phyloP scores from a whole-genome alignment of 2,113 vertebrate species.

The Macroglossus sobrinus region DNA sequence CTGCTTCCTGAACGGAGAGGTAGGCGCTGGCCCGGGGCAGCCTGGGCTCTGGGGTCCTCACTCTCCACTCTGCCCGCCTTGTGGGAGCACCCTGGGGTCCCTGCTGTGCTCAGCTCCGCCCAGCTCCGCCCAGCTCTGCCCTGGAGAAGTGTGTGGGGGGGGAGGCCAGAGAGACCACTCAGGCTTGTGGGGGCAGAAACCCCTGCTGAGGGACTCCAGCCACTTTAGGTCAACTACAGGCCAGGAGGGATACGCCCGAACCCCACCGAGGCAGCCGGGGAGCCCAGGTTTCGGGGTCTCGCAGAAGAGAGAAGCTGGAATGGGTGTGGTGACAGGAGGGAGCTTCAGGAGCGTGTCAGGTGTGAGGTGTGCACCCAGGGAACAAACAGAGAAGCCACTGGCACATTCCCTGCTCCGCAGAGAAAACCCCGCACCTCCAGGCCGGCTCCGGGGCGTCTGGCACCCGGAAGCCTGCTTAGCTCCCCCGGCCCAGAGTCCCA shows the following conservation, averaged over 20 bases:
- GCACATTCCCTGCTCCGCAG: background rate
- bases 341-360: background rate
- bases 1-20: slow-evolving; percentile 99
- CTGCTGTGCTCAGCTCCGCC: background rate
- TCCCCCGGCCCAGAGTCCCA: background rate
- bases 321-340: background rate
- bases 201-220: background rate
- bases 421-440: background rate
- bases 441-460: background rate
- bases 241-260: background rate
- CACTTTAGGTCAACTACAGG: background rate
- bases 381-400: background rate
- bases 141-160: background rate
- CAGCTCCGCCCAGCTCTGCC: background rate
- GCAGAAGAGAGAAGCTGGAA: background rate
- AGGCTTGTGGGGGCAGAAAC: background rate
- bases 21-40: slow-evolving; percentile 76
- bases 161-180: background rate
- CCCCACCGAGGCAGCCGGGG: no score
- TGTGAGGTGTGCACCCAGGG: background rate
- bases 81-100: background rate
- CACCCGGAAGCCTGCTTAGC: background rate
- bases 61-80: background rate
- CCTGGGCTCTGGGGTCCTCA: background rate
- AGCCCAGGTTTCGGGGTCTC: background rate